Base-by-base conservation (phyloP, 2,888 invertebrate genomes). In the Hypena proboscidalis region DNA sequence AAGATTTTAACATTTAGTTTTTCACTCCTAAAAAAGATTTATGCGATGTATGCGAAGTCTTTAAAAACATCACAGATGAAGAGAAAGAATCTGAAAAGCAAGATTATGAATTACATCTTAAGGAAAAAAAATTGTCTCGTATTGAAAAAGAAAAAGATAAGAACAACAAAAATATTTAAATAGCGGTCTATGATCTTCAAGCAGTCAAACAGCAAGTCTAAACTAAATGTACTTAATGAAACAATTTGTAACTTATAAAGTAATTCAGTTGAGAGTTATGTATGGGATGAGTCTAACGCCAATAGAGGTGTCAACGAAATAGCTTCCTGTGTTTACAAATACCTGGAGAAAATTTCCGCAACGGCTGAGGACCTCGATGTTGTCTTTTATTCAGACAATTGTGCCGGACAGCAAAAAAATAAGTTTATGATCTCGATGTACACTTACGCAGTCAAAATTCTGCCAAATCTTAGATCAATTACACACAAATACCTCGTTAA, bases 261-360 rank as follows among this genome's bases (percentile, higher is more conserved):
- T 11, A 46, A 58, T 31, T 13, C 50, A 52, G 56, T 51, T 14
- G 59, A 71, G 22, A 47, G 70, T 48, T 74, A 61, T 54, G 55
- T 79, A 20, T 77, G 77, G 75, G 67, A 78, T 38, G 72, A 80
- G 42, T 57, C 66, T 3, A 42, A 69, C 13, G 74, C 66, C 1
- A 51, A 70, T 31, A 56, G 75, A 49, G 76, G 74, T 45, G 65
- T 61, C 5, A 66, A 69, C 33, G 74, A 75, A 50, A 65, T 77
- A 34, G 76, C 32, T 4, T 67, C 68, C n/a, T 77, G 71, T 41
- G n/a, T n/a, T n/a, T n/a, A n/a, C n/a, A n/a, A n/a, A n/a, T n/a
- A n/a, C n/a, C n/a, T n/a, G n/a, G n/a, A n/a, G n/a, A n/a, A n/a
- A n/a, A n/a, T n/a, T n/a, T n/a, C n/a, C n/a, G n/a, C n/a, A n/a